Evolutionary conservation across 2,888 invertebrate species (phyloP).

Genomic region (Halictus ligatus): DNA sequence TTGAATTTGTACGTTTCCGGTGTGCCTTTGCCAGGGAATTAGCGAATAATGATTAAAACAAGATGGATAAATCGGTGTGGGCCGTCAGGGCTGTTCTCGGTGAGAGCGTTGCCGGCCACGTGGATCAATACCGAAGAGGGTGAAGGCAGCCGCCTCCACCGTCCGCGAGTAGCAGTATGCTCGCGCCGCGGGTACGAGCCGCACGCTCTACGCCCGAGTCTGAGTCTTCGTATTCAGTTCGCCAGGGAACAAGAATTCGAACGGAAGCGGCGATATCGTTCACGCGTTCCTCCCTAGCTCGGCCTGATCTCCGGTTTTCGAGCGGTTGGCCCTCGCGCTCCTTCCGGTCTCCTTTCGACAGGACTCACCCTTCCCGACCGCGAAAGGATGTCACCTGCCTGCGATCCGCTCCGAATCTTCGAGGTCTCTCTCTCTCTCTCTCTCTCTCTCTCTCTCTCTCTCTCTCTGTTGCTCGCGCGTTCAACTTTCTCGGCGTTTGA

Average conservation of each 20-base stretch:
- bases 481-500: slow-evolving; percentile 48
- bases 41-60: neutral
- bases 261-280: slow-evolving; percentile 19
- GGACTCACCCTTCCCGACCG: neutral
- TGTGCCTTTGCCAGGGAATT: neutral
- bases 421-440: slow-evolving; percentile 34
- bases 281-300: slow-evolving; percentile 1
- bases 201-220: slow-evolving; percentile 67
- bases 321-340: neutral
- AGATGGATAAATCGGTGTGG: slow-evolving; percentile 5
- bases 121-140: slow-evolving; percentile 78
- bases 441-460: neutral
- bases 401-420: slow-evolving; percentile 22
- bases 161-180: slow-evolving; percentile 75
- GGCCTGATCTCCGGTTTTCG: neutral
- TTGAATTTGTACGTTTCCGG: neutral
- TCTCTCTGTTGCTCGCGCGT: slow-evolving; percentile 19
- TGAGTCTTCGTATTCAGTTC: slow-evolving; percentile 32
- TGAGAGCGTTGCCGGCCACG: slow-evolving; percentile 63
- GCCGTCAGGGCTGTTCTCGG: slow-evolving; percentile 31
- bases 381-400: slow-evolving; percentile 47
- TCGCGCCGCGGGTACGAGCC: slow-evolving; percentile 79
- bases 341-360: neutral
- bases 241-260: slow-evolving; percentile 16
- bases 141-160: slow-evolving; percentile 70